Conservation (phyloP, 2,888 invertebrate species). For the Bhutanitis thaidina region DNA sequence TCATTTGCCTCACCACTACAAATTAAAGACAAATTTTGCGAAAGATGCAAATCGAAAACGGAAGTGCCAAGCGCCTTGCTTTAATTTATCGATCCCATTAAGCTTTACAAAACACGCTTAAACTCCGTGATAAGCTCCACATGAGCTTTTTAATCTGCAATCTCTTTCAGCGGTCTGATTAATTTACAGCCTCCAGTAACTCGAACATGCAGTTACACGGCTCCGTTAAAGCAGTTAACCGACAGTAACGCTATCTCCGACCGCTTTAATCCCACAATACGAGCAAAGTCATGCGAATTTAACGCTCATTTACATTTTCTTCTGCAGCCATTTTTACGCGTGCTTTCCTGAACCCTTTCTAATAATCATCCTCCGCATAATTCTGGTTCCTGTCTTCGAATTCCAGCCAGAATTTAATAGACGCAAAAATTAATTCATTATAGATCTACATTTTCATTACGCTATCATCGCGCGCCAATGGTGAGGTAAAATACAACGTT, state of each 20-base stretch:
- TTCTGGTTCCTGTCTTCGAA: too few species aligned
- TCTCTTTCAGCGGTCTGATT: constrained; percentile 22
- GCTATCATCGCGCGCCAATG: too few species aligned
- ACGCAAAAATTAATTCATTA: too few species aligned
- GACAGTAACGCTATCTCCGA: constrained; percentile 3
- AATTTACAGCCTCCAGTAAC: constrained; percentile 21
- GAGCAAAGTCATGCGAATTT: neutral
- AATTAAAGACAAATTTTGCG: constrained; percentile 8
- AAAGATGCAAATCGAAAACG: constrained; percentile 10
- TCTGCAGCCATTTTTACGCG: neutral
- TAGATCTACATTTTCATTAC: too few species aligned
- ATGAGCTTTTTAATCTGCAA: constrained; percentile 22
- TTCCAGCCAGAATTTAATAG: too few species aligned
- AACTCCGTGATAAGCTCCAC: constrained; percentile 17
- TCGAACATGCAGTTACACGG: constrained; percentile 16
- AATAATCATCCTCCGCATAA: too few species aligned
- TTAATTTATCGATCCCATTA: constrained; percentile 22
- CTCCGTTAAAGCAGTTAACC: constrained; percentile 13
- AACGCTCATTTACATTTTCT: neutral
- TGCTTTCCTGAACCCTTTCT: too few species aligned
- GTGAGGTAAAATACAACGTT: too few species aligned
- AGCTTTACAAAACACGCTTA: constrained; percentile 21
- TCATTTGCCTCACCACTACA: neutral
- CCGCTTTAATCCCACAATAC: constrained; percentile 8
- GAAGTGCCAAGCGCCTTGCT: constrained; percentile 14